Base-by-base conservation (phyloP, 2,113 vertebrate species). In the Aplodontia rufa region DNA sequence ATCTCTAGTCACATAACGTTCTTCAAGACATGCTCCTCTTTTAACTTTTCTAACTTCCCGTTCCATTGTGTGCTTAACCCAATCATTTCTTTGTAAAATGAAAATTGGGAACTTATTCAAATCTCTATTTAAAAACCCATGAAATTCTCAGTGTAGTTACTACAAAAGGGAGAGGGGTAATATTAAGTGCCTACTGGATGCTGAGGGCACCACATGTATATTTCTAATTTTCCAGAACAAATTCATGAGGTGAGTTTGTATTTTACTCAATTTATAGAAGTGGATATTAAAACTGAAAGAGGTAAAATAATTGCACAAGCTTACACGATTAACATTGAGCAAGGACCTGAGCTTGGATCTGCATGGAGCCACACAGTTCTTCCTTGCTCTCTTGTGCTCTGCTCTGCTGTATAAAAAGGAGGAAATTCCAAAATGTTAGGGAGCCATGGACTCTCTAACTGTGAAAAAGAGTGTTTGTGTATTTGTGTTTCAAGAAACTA, bases 51-150 rank as follows among this genome's bases (percentile, higher is more conserved):
- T 51, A 20, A 68, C n/a, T 76, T 86, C 55, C 45, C n/a, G 32
- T 84, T 8, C 53, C 32, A 51, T 82, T 5, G 40, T 75, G 14
- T 93, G 16, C 69, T 78, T 53, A 66, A 35, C 6, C 7, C 37
- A 83, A 81, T 66, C 42, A 45, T 87, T 75, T 84, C 84, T 83
- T 58, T 19, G 68, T 91, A 66, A 94, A 64, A 85, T 32, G 72
- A 87, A 8, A 79, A 28, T 19, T 12, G 75, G 30, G 78, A 66
- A 64, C 11, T 30, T 47, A 51, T 62, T 45, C 22, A 68, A 72
- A 53, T 53, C 19, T 81, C 37, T 72, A 14, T 49, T 82, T 66
- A 8, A 93, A 85, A 26, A 69, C 5, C 71, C 58, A 79, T 93
- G 53, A 96, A 80, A n/a, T 74, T 0, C 40, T 68, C 85, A 74